These are phyloP conservation scores for Pyrrhia umbra DNA, from an alignment of 2,888 invertebrate species.

Conservation along the genomic window DNA sequence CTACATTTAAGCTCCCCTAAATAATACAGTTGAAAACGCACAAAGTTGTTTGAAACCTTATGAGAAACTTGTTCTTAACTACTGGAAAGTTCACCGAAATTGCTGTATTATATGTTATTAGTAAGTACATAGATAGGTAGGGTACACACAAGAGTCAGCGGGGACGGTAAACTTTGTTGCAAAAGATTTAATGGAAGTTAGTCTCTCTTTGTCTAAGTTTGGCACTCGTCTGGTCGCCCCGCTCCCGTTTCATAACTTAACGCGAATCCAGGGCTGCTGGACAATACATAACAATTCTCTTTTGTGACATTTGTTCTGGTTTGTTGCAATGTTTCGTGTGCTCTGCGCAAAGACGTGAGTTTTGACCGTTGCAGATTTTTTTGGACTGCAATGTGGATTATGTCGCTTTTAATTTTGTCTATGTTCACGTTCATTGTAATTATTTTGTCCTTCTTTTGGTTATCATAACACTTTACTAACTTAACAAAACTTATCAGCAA, in stretches of 20 bases:
- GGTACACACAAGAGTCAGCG: constrained; percentile 77
- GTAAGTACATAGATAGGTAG: constrained; percentile 47
- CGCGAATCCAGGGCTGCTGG: constrained; percentile 73
- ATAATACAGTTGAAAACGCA: constrained; percentile 53
- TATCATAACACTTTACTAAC: neutral
- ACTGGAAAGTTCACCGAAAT: constrained; percentile 59
- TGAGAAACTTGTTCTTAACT: constrained; percentile 55
- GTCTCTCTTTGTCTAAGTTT: constrained; percentile 88
- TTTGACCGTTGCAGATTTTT: constrained; percentile 2
- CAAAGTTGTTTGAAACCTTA: constrained; percentile 46
- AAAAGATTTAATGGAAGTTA: constrained; percentile 90
- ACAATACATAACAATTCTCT: constrained; percentile 37
- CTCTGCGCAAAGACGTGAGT: neutral
- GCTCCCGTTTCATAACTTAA: constrained; percentile 82
- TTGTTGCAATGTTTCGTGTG: constrained; percentile 9
- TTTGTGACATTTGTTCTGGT: constrained; percentile 40
- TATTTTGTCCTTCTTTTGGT: neutral
- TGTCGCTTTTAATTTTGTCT: neutral
- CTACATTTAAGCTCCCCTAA: constrained; percentile 33
- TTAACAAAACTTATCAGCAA: neutral
- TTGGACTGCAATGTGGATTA: neutral
- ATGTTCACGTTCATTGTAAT: neutral
- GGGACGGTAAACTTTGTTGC: constrained; percentile 84
- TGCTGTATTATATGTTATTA: constrained; percentile 55
- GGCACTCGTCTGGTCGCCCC: constrained; percentile 82